Conservation (phyloP, 2,888 invertebrate genomes). For the Morpho deidamia region DNA sequence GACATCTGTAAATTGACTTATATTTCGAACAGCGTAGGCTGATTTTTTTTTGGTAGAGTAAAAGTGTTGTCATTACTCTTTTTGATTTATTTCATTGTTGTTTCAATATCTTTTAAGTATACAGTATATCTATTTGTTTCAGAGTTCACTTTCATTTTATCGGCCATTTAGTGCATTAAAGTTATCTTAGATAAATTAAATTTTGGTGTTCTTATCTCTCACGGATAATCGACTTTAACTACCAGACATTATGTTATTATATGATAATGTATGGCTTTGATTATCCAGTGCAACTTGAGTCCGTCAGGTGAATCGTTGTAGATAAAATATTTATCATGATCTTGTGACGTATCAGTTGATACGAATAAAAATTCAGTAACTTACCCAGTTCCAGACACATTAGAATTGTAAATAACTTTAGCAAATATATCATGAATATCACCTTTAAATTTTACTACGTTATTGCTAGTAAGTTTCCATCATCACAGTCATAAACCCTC, state of each 20-base stretch:
- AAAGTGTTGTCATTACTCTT: too few species aligned
- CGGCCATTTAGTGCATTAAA: too few species aligned
- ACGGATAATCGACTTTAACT: not conserved
- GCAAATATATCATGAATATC: too few species aligned
- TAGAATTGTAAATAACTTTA: not conserved
- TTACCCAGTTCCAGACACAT: not conserved
- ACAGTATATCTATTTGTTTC: too few species aligned
- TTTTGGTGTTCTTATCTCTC: not conserved
- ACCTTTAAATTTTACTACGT: too few species aligned
- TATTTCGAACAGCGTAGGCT: too few species aligned
- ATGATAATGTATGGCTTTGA: not conserved
- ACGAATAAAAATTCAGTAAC: not conserved
- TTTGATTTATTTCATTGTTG: too few species aligned
- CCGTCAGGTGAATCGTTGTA: conserved; percentile 18
- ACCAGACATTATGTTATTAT: not conserved
- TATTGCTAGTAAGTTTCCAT: not conserved
- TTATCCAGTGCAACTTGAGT: conserved; percentile 1
- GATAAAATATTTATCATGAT: conserved; percentile 11
- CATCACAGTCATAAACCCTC: too few species aligned
- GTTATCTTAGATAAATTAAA: not conserved
- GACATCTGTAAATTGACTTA: too few species aligned
- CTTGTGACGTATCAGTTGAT: conserved; percentile 2
- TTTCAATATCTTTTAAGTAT: too few species aligned
- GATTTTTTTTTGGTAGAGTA: too few species aligned
- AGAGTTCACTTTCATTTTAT: too few species aligned